Evolutionary conservation across 2,113 vertebrate species (phyloP).

Genomic region (Ascaphus truei): DNA sequence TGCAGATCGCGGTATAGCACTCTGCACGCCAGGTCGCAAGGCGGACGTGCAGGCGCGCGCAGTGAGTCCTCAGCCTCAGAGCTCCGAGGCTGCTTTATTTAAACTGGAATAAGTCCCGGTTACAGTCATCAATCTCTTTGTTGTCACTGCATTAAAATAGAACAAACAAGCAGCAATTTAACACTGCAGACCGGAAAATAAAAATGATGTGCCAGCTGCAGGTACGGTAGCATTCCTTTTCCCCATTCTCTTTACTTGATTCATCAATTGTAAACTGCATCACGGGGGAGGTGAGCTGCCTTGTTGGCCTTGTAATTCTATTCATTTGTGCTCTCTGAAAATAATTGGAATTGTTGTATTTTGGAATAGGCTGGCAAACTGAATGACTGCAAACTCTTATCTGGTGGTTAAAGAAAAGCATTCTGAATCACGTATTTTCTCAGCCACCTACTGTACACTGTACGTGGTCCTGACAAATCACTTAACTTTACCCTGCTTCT

Average conservation of each 20-base stretch:
- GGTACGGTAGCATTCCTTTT: background rate
- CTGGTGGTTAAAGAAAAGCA: constrained; percentile 4
- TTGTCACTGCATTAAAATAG: background rate
- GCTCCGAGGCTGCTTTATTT: no score
- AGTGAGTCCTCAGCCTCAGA: no score
- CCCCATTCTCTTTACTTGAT: background rate
- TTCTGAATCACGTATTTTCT: constrained; percentile 16
- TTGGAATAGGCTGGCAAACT: background rate
- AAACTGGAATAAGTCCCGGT: no score
- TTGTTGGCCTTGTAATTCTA: constrained; percentile 5
- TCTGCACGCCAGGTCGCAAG: no score
- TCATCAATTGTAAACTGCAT: background rate
- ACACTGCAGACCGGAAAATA: background rate
- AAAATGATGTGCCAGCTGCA: background rate
- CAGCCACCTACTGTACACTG: constrained; percentile 12
- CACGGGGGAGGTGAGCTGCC: background rate
- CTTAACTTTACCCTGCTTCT: background rate
- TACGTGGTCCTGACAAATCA: constrained; percentile 13
- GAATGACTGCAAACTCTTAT: constrained; percentile 1
- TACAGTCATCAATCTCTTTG: no score
- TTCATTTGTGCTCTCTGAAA: background rate
- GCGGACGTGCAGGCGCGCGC: no score
- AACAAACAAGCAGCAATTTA: background rate
- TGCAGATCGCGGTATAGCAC: no score
- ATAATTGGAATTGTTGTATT: background rate